Conservation (phyloP, 2,113 vertebrate genomes). For the Charina bottae region DNA sequence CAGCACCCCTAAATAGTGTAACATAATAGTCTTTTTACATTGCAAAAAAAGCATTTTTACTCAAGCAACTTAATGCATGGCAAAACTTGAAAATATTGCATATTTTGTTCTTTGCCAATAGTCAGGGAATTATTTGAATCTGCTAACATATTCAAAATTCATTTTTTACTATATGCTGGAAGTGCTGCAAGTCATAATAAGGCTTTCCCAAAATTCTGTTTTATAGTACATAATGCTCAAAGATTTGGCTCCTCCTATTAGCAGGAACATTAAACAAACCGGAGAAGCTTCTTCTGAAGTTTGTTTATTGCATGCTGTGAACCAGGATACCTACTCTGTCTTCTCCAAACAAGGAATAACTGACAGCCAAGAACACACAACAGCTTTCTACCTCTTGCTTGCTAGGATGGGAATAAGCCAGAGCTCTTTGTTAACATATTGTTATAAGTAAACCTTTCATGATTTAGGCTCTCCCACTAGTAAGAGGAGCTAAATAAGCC, state of each 20-base stretch:
- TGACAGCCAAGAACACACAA: background rate
- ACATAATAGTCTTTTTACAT: background rate
- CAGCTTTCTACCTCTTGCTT: background rate
- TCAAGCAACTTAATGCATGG: too few species aligned
- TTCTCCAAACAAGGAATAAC: background rate
- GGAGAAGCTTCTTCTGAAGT: background rate
- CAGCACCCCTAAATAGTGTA: background rate
- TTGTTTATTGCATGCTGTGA: background rate
- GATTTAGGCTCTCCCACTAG: background rate
- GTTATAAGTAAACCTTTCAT: background rate
- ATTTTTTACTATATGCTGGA: background rate
- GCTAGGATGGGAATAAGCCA: background rate
- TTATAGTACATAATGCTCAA: background rate
- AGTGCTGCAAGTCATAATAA: background rate
- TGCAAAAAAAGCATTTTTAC: background rate
- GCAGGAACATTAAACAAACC: background rate
- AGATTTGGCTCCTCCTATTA: background rate
- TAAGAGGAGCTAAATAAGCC: background rate
- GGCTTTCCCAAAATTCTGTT: background rate
- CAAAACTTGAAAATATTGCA: background rate
- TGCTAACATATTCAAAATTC: background rate
- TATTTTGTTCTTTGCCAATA: background rate
- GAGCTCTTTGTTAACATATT: background rate
- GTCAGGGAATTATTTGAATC: background rate
- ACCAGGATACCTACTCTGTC: background rate